A percentile compares a stretch with the other conserved stretches of the same genome.
Conservation (phyloP, 2,113 vertebrate species). For the Heloderma charlesbogerti region DNA sequence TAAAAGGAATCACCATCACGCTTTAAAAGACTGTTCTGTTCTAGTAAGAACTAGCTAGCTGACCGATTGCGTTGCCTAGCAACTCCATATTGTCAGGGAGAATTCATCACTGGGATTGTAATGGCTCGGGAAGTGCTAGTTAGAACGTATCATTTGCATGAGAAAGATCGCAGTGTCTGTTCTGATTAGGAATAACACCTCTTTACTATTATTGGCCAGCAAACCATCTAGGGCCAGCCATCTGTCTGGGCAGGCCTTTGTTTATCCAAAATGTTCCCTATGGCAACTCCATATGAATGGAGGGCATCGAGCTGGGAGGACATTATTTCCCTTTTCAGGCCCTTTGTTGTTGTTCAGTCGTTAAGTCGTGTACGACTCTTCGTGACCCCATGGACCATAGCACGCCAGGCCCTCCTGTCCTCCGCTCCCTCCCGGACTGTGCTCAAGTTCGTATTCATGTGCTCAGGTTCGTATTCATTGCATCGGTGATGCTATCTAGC, state of each 20-base stretch:
- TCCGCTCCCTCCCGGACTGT: no score
- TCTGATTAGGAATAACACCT: constrained; percentile 66
- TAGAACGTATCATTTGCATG: constrained; percentile 71
- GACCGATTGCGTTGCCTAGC: constrained; percentile 73
- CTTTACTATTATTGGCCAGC: constrained; percentile 65
- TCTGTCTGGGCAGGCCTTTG: no score
- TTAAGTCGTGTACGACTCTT: no score
- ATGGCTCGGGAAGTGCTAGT: constrained; percentile 54
- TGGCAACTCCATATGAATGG: neutral
- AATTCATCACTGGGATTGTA: constrained; percentile 51
- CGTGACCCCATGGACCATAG: no score
- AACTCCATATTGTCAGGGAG: constrained; percentile 67
- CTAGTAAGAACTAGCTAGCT: constrained; percentile 43
- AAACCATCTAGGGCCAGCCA: neutral
- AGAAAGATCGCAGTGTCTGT: constrained; percentile 66
- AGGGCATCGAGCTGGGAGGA: neutral
- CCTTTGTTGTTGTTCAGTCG: neutral
- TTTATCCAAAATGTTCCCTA: constrained; percentile 50
- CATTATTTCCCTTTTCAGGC: neutral
- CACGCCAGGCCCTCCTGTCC: no score
- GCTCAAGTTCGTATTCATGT: no score
- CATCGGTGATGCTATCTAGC: no score
- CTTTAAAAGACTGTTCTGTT: constrained; percentile 53
- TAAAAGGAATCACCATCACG: constrained; percentile 44
- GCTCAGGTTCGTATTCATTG: no score